These are phyloP conservation scores for Nannoperca australis DNA, from an alignment of 2,797 vertebrate genomes.

Conservation along the genomic window DNA sequence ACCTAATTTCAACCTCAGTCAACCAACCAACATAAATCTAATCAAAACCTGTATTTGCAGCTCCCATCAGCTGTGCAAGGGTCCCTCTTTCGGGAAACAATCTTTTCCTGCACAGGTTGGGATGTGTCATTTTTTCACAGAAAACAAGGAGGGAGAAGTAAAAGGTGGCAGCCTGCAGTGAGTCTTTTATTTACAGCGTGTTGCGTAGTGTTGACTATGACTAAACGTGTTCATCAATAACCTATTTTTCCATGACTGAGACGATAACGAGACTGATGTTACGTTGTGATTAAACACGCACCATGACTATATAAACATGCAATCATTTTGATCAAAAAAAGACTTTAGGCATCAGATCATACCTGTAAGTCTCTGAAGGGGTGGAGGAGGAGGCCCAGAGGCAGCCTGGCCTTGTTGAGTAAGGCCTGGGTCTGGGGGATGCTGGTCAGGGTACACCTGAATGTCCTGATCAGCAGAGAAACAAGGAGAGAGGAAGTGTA, in stretches of 20 bases:
- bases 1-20: not conserved
- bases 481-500: fast-evolving
- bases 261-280: no score
- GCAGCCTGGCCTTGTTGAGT: conserved; percentile 96
- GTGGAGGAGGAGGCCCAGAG: conserved; percentile 94
- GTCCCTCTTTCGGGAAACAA: not conserved
- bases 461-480: conserved; percentile 86
- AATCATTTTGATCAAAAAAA: no score
- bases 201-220: no score
- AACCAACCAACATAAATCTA: not conserved
- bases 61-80: not conserved
- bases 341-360: conserved; percentile 21
- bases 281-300: no score
- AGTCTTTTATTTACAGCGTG: not conserved
- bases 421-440: conserved; percentile 96
- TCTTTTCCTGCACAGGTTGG: not conserved
- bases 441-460: conserved; percentile 94
- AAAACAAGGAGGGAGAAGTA: not conserved
- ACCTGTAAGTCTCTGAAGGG: conserved; percentile 98
- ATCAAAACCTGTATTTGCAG: not conserved
- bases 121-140: not conserved
- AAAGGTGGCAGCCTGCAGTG: not conserved
- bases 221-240: no score
- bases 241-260: no score
- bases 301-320: no score